Evolutionary conservation across 37 sponge, comb jelly and placozoan genomes (phyloP).

Genomic region (Ephydatia muelleri): DNA sequence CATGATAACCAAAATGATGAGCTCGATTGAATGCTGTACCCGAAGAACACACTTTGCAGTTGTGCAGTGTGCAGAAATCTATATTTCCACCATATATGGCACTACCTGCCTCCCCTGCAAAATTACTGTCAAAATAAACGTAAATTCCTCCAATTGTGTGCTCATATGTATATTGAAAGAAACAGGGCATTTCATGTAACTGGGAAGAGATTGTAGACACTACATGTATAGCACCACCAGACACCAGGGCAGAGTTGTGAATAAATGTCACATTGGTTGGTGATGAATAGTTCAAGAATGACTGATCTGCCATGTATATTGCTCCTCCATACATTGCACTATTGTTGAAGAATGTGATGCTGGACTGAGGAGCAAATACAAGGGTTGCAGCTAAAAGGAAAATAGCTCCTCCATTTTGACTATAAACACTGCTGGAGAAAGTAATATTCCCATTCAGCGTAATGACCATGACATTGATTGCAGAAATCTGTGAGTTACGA

Average conservation of each 20-base stretch:
- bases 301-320: not conserved
- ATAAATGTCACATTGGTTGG: not conserved
- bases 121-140: not conserved
- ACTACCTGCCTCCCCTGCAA: not conserved
- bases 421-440: not conserved
- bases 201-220: not conserved
- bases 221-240: not conserved
- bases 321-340: not conserved
- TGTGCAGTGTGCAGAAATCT: not conserved
- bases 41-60: not conserved
- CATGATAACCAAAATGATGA: not conserved
- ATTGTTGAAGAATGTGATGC: not conserved
- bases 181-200: not conserved
- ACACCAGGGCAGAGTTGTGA: not conserved
- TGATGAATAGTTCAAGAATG: not conserved
- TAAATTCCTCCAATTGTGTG: not conserved
- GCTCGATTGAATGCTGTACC: not conserved
- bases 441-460: not conserved
- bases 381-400: not conserved
- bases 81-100: not conserved
- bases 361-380: not conserved
- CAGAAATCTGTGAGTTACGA: not conserved
- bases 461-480: not conserved
- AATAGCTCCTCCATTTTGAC: not conserved
- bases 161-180: not conserved